A percentile compares a stretch with the other conserved stretches of the same genome.
phyloP scores from a whole-genome alignment of 2,797 vertebrate species.

The Pampus argenteus region DNA sequence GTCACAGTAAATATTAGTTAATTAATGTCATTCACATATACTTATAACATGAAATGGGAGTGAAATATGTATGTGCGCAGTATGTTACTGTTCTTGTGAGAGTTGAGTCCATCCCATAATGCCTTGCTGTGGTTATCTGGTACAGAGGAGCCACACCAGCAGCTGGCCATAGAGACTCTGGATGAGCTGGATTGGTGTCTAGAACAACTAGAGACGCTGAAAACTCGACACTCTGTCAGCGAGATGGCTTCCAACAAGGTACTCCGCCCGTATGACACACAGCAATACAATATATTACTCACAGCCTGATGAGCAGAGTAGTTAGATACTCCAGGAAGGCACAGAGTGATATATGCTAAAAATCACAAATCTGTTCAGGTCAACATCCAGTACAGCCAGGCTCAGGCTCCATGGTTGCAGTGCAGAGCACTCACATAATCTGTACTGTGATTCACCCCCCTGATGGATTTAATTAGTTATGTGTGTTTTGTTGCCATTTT shows the following conservation, averaged over 20 bases:
- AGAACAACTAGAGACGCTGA: conserved; percentile 94
- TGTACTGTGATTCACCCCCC: conserved; percentile 28
- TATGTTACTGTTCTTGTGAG: not conserved
- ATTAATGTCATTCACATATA: conserved; percentile 12
- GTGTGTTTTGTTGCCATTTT: conserved; percentile 29
- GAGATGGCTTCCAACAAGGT: conserved; percentile 98
- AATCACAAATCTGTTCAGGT: conserved; percentile 7
- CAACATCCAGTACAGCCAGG: not conserved
- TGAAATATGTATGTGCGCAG: not conserved
- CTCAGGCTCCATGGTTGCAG: conserved; percentile 10
- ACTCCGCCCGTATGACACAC: not conserved
- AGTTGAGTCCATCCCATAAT: conserved; percentile 20
- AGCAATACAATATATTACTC: not conserved
- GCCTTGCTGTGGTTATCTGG: conserved; percentile 44
- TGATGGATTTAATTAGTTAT: conserved; percentile 33
- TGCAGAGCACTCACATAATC: conserved; percentile 1
- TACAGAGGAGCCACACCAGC: conserved; percentile 91
- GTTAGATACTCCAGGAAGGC: not conserved
- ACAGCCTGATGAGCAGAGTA: not conserved
- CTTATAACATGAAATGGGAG: not conserved
- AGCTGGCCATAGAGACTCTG: conserved; percentile 91
- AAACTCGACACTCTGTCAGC: conserved; percentile 93
- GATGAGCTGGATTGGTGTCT: conserved; percentile 97
- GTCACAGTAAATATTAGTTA: not conserved
- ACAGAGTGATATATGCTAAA: not conserved